Evolutionary conservation across 2,888 invertebrate species (phyloP).

Genomic region (Eustalomyia histrio): DNA sequence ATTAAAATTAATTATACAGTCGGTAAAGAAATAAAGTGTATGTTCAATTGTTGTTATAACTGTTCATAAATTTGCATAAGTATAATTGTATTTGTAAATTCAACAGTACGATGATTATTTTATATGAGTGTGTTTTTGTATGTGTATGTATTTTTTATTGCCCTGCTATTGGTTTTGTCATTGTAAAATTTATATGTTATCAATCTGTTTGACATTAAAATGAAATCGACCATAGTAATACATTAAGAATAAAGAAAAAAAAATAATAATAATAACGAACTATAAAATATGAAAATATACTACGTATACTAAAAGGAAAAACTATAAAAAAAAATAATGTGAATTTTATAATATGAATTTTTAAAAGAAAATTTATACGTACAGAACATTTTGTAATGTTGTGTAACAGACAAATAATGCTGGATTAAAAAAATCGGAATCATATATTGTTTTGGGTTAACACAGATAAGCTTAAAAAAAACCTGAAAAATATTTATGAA

Average conservation of each 20-base stretch:
- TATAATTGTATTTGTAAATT: too few relatives aligned
- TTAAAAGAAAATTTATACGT: constrained; percentile 9
- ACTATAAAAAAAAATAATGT: constrained; percentile 58
- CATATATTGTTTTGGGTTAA: background rate
- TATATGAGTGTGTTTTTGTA: background rate
- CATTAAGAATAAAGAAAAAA: constrained; percentile 41
- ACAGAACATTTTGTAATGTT: background rate
- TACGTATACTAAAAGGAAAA: constrained; percentile 27
- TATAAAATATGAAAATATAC: constrained; percentile 16
- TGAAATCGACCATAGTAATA: constrained; percentile 51
- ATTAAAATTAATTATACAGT: too few relatives aligned
- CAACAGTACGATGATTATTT: too few relatives aligned
- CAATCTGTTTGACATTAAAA: constrained; percentile 63
- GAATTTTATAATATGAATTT: constrained; percentile 53
- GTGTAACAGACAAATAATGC: background rate
- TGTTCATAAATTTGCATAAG: too few relatives aligned
- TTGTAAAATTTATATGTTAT: constrained; percentile 61
- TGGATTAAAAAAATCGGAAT: background rate
- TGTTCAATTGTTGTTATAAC: too few relatives aligned
- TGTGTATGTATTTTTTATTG: constrained; percentile 28
- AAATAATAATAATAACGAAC: background rate
- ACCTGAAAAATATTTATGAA: too few relatives aligned
- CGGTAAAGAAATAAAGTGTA: too few relatives aligned
- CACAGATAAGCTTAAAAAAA: too few relatives aligned
- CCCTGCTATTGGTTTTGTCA: constrained; percentile 25